Conservation (phyloP, 2,113 vertebrate genomes). For the Pangasianodon hypophthalmus region DNA sequence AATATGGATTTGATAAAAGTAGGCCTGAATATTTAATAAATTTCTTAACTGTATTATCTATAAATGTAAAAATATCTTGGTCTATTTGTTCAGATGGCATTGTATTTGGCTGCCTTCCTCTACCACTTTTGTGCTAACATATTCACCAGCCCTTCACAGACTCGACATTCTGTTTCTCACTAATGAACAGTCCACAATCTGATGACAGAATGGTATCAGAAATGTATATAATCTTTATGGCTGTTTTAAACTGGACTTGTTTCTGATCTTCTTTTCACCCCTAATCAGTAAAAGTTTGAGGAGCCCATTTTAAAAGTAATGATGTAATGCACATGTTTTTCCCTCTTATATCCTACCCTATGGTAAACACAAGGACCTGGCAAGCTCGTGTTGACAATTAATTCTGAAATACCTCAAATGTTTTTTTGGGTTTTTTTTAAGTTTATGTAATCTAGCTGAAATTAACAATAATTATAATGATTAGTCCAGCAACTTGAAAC, state of each 20-base stretch:
- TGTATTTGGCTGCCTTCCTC: background rate
- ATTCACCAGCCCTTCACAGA: background rate
- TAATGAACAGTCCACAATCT: background rate
- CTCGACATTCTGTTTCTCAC: background rate
- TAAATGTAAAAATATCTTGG: background rate
- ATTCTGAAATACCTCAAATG: constrained; percentile 96
- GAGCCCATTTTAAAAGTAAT: background rate
- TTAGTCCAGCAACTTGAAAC: constrained; percentile 69
- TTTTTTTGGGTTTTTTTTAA: background rate
- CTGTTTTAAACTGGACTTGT: background rate
- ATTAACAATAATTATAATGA: constrained; percentile 79
- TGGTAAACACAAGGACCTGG: constrained; percentile 86
- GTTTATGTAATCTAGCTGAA: constrained; percentile 84
- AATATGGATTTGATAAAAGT: background rate
- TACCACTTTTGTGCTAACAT: background rate
- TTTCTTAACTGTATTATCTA: background rate
- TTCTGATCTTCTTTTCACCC: background rate
- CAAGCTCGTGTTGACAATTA: constrained; percentile 96
- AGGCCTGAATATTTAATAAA: background rate
- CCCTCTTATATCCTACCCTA: constrained; percentile 68
- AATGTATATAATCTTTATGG: background rate
- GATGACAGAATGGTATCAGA: background rate
- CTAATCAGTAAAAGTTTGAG: background rate
- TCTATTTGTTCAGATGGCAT: background rate
- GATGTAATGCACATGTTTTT: constrained; percentile 49